Evolutionary conservation across 2,113 vertebrate genomes (phyloP).

Genomic region (Ursus arctos): DNA sequence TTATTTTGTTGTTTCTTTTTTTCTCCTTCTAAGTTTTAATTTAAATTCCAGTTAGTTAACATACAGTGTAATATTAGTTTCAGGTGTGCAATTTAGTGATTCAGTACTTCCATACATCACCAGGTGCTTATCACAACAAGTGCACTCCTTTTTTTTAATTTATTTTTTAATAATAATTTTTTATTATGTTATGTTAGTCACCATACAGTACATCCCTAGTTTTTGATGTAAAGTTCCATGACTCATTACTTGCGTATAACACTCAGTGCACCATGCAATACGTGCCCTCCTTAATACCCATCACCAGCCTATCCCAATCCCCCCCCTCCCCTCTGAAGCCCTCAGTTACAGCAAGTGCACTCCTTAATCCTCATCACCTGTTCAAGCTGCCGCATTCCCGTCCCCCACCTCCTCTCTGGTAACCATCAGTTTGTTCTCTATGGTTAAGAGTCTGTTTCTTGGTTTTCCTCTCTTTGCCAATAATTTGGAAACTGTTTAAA

Average conservation of each 20-base stretch:
- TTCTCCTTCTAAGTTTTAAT: neutral
- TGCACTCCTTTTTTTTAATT: too few species aligned
- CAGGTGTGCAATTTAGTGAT: neutral
- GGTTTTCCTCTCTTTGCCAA: neutral
- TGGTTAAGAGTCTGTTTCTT: neutral
- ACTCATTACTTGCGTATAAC: too few species aligned
- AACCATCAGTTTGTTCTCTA: neutral
- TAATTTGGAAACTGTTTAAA: too few species aligned
- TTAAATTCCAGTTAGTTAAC: neutral
- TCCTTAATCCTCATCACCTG: neutral
- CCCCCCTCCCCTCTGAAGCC: too few species aligned
- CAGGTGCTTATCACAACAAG: neutral
- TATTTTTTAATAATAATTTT: too few species aligned
- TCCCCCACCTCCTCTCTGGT: neutral
- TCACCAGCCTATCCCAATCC: too few species aligned
- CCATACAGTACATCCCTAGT: too few species aligned
- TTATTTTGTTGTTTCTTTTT: neutral
- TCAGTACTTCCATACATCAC: neutral
- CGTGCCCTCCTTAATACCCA: too few species aligned
- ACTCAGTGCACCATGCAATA: too few species aligned
- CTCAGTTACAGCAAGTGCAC: neutral
- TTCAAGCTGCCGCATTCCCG: neutral
- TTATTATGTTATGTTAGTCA: too few species aligned
- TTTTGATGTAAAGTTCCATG: too few species aligned
- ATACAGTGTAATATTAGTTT: neutral